Evolutionary conservation across 2,888 invertebrate species (phyloP), one percentile per base, ranked within the genome.

Genomic region (Hypolimnas misippus): DNA sequence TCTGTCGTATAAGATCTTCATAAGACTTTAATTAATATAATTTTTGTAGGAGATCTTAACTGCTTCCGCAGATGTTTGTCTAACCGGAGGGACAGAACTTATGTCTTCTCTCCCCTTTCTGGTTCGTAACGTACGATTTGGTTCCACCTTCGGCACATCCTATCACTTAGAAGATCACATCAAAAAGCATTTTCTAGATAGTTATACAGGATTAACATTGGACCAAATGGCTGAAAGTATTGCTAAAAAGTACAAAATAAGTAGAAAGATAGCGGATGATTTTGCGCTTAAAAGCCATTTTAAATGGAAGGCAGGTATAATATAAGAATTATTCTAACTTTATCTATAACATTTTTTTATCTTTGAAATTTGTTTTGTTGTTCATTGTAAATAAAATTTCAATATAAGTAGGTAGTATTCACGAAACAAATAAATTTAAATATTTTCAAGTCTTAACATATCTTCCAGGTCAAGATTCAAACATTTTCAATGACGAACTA

Each of bases 1-100:
- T n/a, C n/a, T n/a, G n/a, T n/a, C n/a, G n/a, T n/a, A n/a, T n/a
- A n/a, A n/a, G n/a, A n/a, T n/a, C n/a, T n/a, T n/a, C n/a, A n/a
- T n/a, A n/a, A n/a, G n/a, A n/a, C n/a, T n/a, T n/a, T n/a, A n/a
- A n/a, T n/a, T n/a, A n/a, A n/a, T n/a, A n/a, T n/a, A n/a, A n/a
- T n/a, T 29, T 42, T 66, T 65, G 42, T 76, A 97, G 96, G 98
- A 98, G 76, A 98, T 99, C 62, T 72, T 94, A 67, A 89, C 95
- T 49, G 98, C 98, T 21, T 95, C 95, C 68, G 95, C 97, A 5
- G 94, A 96, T 70, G 93, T 99, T 55, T 96, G 96, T 3, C 86
- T 99, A 42, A 95, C 98, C 16, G 99, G 98, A 40, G 99, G 99
- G 0, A 94, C 96, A 33, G 99, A 99, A 76, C 96, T 96, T 77